phyloP scores from a whole-genome alignment of 2,797 vertebrate species.

The Scleropages formosus region DNA sequence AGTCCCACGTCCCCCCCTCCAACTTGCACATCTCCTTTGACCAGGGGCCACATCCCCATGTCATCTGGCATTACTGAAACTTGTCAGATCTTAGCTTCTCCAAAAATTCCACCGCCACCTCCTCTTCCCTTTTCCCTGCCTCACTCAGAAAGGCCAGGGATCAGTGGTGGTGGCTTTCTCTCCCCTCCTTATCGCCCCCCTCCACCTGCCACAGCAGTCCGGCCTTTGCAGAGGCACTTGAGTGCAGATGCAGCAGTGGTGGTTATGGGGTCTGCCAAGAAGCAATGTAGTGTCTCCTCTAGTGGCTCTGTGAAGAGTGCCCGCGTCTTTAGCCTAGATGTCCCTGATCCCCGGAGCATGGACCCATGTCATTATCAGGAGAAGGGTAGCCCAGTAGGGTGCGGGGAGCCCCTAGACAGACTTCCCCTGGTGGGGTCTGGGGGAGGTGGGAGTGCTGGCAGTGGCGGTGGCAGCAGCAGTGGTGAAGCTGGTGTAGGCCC shows the following conservation, averaged over 20 bases:
- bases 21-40: conserved; percentile 65
- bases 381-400: conserved; percentile 85
- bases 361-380: conserved; percentile 87
- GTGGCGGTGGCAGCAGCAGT: conserved; percentile 70
- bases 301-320: conserved; percentile 85
- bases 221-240: conserved; percentile 93
- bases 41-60: conserved; percentile 68
- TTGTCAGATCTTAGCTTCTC: conserved; percentile 60
- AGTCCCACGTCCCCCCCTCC: conserved; percentile 70
- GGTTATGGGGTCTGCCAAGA: conserved; percentile 75
- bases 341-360: conserved; percentile 87
- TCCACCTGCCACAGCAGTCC: conserved; percentile 73
- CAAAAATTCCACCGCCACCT: conserved; percentile 71
- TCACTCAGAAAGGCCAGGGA: conserved; percentile 82
- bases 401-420: conserved; percentile 87
- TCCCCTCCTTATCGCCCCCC: conserved; percentile 87
- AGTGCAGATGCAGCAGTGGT: conserved; percentile 89
- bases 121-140: conserved; percentile 68
- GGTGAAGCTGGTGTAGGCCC: conserved; percentile 61
- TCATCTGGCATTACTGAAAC: conserved; percentile 60
- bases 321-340: conserved; percentile 92
- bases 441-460: conserved; percentile 61
- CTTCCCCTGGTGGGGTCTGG: conserved; percentile 82
- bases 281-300: conserved; percentile 90
- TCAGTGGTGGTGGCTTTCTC: conserved; percentile 78